Base-by-base conservation (phyloP, 1,140 invertebrate species). In the Drosophila parabipectinata region DNA sequence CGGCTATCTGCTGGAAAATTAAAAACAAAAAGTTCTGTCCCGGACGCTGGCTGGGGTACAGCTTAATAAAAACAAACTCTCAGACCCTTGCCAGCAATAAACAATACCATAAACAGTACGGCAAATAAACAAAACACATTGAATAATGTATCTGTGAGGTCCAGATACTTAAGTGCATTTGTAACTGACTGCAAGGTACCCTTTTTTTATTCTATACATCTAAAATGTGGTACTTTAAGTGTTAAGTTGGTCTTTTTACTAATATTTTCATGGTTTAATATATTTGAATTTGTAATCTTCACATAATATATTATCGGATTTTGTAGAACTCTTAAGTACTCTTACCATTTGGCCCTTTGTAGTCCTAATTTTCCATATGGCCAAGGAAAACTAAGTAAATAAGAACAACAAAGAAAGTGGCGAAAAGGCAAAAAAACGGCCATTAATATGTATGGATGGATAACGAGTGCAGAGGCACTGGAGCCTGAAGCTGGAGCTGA, bases 31-130 rank as follows among this genome's bases (percentile, higher is more conserved):
- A 57, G 26, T 48, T 48, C 32, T 68, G 63, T 8, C 8, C 60
- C 51, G 66, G 51, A 48, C 48, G 47, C 47, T 50, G 41, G 26
- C 66, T 55, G 62, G 44, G 66, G 21, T 44, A 50, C 52, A 67
- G 60, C 50, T 68, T 68, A 77, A 73, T 68, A 68, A 56, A 77
- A 82, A 82, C 68, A 58, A 50, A 37, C 10, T 12, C 41, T 28
- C 41, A 50, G 7, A 12, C 63, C 32, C 52, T 26, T 67, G 44
- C 47, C 44, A 67, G 57, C 63, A 32, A 82, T 80, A 58, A 78
- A 79, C 63, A 63, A 75, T 69, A 32, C 52, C 15, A 50, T 24
- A 74, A 57, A 66, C 50, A 54, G 34, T 56, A 56, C 51, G 59
- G 39, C 28, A 72, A 81, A 72, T 32, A 66, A 55, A 79, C 32